A percentile compares a stretch with the other conserved stretches of the same genome.
These are phyloP conservation scores for Chymomyza caudatula DNA, from an alignment of 2,888 invertebrate genomes.

Conservation along the genomic window DNA sequence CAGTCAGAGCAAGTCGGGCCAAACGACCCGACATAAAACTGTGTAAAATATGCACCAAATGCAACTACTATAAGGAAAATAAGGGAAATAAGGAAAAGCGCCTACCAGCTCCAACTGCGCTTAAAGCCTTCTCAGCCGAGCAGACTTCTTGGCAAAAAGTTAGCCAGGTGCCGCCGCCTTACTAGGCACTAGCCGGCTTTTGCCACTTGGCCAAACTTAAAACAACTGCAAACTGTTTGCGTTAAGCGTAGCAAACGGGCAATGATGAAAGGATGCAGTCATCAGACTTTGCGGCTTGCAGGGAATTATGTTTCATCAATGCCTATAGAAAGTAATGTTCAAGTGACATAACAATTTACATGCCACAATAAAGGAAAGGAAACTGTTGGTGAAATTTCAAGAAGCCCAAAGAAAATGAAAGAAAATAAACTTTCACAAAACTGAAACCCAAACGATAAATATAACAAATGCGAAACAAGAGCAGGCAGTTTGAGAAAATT, in stretches of 20 bases:
- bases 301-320: slow-evolving; percentile 12
- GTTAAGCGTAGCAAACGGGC: too few species aligned
- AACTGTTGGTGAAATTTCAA: slow-evolving; percentile 3
- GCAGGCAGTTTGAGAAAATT: neutral
- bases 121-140: neutral
- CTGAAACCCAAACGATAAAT: slow-evolving; percentile 22
- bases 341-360: slow-evolving; percentile 52
- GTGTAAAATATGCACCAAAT: slow-evolving; percentile 29
- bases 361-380: slow-evolving; percentile 25
- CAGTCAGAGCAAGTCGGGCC: slow-evolving; percentile 13
- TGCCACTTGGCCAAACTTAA: too few species aligned
- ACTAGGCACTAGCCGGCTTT: too few species aligned
- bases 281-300: too few species aligned
- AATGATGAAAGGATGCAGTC: too few species aligned
- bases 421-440: neutral
- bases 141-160: slow-evolving; percentile 9
- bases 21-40: slow-evolving; percentile 27
- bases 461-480: slow-evolving; percentile 14
- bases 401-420: neutral
- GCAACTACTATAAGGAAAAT: slow-evolving; percentile 7
- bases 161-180: neutral
- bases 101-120: slow-evolving; percentile 17
- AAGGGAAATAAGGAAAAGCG: neutral
- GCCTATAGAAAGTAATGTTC: slow-evolving; percentile 33
- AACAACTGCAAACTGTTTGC: neutral